These are phyloP conservation scores for Podotricha telesiphe DNA, from an alignment of 2,888 invertebrate genomes.

Conservation along the genomic window DNA sequence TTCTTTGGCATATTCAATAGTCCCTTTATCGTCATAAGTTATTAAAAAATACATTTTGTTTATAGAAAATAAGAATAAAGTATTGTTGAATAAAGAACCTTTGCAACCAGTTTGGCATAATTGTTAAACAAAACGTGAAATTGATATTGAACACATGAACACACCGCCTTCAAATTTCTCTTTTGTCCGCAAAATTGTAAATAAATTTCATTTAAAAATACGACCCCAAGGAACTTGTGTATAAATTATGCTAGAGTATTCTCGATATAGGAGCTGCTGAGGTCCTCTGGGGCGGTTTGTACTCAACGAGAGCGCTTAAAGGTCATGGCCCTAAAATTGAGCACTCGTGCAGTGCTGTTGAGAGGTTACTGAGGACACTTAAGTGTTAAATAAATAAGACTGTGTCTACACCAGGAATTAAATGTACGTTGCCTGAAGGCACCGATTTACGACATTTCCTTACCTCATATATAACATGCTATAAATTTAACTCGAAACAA, in stretches of 20 bases:
- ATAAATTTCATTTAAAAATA: slow-evolving; percentile 32
- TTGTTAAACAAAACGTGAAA: slow-evolving; percentile 33
- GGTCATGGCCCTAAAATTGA: slow-evolving; percentile 44
- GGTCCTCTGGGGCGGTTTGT: slow-evolving; percentile 43
- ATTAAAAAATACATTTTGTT: too few species aligned
- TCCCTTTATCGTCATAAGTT: too few species aligned
- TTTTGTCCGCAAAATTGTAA: slow-evolving; percentile 30
- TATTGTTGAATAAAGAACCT: too few species aligned
- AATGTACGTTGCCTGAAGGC: slow-evolving; percentile 9
- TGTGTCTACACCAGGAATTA: slow-evolving; percentile 20
- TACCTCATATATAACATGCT: not conserved
- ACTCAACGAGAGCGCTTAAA: slow-evolving; percentile 43
- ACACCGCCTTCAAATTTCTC: slow-evolving; percentile 31
- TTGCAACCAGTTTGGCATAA: slow-evolving; percentile 9
- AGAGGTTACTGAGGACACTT: slow-evolving; percentile 36
- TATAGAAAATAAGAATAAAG: too few species aligned
- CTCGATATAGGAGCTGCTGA: slow-evolving; percentile 39
- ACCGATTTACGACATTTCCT: not conserved
- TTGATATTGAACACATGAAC: slow-evolving; percentile 30
- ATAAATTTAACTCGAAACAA: too few species aligned
- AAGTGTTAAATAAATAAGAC: slow-evolving; percentile 35
- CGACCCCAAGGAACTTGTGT: slow-evolving; percentile 28
- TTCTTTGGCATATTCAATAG: not conserved
- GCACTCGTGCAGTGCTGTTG: slow-evolving; percentile 39
- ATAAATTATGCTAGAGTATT: slow-evolving; percentile 37